A percentile compares a stretch with the other conserved stretches of the same genome.
Evolutionary conservation across 2,888 invertebrate genomes (phyloP).

Genomic region (Busseola fusca): DNA sequence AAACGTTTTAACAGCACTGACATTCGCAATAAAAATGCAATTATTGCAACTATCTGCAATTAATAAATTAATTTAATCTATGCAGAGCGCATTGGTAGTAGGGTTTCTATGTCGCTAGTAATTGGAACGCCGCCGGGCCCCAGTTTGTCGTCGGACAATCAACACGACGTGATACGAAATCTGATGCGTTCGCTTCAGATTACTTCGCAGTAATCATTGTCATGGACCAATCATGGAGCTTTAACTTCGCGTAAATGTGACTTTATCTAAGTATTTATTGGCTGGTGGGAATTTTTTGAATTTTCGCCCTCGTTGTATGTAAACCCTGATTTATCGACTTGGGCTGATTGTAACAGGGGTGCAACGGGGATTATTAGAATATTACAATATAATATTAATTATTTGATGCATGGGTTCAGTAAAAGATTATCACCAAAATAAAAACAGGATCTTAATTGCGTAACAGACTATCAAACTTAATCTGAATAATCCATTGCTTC

Average conservation of each 20-base stretch:
- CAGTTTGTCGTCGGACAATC: slow-evolving; percentile 86
- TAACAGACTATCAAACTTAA: no score
- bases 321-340: slow-evolving; percentile 4
- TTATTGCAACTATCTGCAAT: slow-evolving; percentile 35
- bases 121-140: slow-evolving; percentile 83
- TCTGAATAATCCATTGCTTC: no score
- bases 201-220: slow-evolving; percentile 78
- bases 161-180: slow-evolving; percentile 88
- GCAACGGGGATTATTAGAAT: not conserved
- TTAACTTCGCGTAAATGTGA: slow-evolving; percentile 56
- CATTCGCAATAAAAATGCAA: slow-evolving; percentile 24
- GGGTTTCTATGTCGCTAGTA: slow-evolving; percentile 84
- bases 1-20: not conserved
- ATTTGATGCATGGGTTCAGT: slow-evolving; percentile 2
- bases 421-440: slow-evolving; percentile 8
- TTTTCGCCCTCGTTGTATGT: not conserved
- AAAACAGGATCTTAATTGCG: not conserved
- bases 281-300: slow-evolving; percentile 9
- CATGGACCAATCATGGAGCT: slow-evolving; percentile 72
- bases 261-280: slow-evolving; percentile 50
- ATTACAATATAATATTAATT: no score
- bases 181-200: slow-evolving; percentile 81
- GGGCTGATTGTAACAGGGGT: not conserved
- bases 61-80: slow-evolving; percentile 57
- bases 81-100: slow-evolving; percentile 67